Conservation (phyloP, 2,888 invertebrate genomes). For the Notocelia uddmanniana region DNA sequence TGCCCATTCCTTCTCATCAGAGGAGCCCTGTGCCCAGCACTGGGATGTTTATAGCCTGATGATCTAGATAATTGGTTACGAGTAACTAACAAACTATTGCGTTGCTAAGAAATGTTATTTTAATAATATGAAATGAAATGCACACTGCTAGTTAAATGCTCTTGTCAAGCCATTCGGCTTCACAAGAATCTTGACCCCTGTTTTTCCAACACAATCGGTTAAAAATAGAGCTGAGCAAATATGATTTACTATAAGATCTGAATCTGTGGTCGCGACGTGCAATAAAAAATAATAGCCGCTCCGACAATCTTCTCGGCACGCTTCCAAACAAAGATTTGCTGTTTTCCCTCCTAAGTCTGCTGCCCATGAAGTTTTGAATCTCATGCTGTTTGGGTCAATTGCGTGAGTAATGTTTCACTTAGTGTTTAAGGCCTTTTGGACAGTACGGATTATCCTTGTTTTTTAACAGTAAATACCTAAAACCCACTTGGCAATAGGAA, state of each 20-base stretch:
- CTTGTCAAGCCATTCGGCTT: too few species aligned
- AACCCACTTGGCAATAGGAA: too few species aligned
- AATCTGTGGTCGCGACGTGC: slow-evolving; percentile 37
- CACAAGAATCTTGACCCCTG: not conserved
- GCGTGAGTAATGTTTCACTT: not conserved
- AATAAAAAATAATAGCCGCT: slow-evolving; percentile 44
- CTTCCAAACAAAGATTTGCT: slow-evolving; percentile 43
- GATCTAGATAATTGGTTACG: too few species aligned
- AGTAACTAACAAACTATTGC: too few species aligned
- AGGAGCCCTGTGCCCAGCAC: too few species aligned
- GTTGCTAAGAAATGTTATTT: too few species aligned
- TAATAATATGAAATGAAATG: too few species aligned
- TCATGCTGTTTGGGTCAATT: slow-evolving; percentile 1
- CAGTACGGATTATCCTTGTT: not conserved
- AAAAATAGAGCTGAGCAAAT: slow-evolving; percentile 35
- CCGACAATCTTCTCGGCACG: slow-evolving; percentile 41
- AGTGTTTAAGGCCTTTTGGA: not conserved
- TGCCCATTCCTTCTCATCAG: too few species aligned
- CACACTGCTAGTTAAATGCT: too few species aligned
- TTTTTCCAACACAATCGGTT: not conserved
- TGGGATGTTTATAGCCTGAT: too few species aligned
- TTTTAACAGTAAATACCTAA: too few species aligned
- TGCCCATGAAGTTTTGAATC: not conserved
- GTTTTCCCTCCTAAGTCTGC: slow-evolving; percentile 18
- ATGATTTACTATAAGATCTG: slow-evolving; percentile 37